Evolutionary conservation across 2,888 invertebrate species (phyloP), one percentile per base, ranked within the genome.

Genomic region (Parnassius apollo): DNA sequence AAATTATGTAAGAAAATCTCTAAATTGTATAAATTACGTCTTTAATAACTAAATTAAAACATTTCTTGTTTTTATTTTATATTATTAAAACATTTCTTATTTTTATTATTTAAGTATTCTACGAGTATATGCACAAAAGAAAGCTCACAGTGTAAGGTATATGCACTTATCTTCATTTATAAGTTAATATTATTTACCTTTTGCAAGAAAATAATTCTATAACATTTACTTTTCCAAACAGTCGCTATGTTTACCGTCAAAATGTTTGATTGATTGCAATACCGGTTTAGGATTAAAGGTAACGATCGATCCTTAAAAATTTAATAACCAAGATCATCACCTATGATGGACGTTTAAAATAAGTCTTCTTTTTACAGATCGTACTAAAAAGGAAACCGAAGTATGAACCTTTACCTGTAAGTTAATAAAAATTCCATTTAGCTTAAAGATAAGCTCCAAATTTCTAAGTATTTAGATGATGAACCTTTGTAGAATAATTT

Each of bases 261-360:
- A 35, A 42, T 62, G 58, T 55, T 13, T 59, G 22, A 1, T 55
- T 49, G 62, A 59, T 12, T 25, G 48, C 25, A 54, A 42, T 35
- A 62, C 62, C 49, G 54, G 62, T 2, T 62, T 18, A 25, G 62
- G 62, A 9, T 54, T 62, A 58, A 62, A 62, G 62, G 62, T 62
- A 48, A 42, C 11, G 8, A 51, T 18, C 42, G 2, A 13, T 49
- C 8, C 18, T 1, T 11, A 49, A 13, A 49, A 1, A 18, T 13
- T 49, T 49, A n/a, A 0, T n/a, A 4, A 35, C 4, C 35, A 35
- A 35, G 1, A 35, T 35, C 7, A 35, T 4, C 35, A 35, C 35
- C 35, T 35, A 1, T 4, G 3, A 35, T 7, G 4, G 7, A 35
- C 35, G 35, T 35, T 35, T 35, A 35, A 35, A 35, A 13, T 49